A percentile compares a stretch with the other conserved stretches of the same genome.
phyloP scores from a whole-genome alignment of 2,797 vertebrate genomes.

The Xerus rutilus region DNA sequence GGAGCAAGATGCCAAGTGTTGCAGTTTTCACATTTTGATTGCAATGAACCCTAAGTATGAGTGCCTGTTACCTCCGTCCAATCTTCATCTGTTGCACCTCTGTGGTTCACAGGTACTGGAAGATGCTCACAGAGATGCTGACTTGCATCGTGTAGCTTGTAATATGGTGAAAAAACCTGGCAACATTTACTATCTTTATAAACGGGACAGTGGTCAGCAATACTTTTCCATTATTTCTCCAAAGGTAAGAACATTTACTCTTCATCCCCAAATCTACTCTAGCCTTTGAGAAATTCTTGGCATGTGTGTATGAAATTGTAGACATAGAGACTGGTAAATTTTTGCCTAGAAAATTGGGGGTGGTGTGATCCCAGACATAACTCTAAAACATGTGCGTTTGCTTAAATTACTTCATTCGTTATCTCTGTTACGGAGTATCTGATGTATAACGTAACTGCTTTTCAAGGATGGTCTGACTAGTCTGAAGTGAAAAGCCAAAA shows the following conservation, averaged over 20 bases:
- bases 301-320: neutral
- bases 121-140: constrained; percentile 94
- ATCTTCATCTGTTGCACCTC: neutral
- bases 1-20: neutral
- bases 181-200: constrained; percentile 95
- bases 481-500: constrained; percentile 48
- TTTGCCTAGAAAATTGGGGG: constrained; percentile 31
- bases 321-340: neutral
- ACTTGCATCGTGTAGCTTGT: constrained; percentile 96
- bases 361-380: neutral
- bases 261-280: neutral
- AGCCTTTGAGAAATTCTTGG: constrained; percentile 53
- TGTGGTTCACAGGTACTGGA: constrained; percentile 92
- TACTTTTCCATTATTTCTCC: constrained; percentile 98
- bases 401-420: constrained; percentile 42
- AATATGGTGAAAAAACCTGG: constrained; percentile 98
- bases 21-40: neutral
- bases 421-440: constrained; percentile 3
- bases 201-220: constrained; percentile 93
- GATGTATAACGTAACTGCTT: neutral
- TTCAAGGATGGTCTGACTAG: constrained; percentile 5
- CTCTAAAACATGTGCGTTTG: neutral
- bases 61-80: neutral
- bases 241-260: constrained; percentile 87
- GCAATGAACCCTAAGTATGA: neutral